phyloP scores from a whole-genome alignment of 2,888 invertebrate species.

The Stictocephala bisonia region DNA sequence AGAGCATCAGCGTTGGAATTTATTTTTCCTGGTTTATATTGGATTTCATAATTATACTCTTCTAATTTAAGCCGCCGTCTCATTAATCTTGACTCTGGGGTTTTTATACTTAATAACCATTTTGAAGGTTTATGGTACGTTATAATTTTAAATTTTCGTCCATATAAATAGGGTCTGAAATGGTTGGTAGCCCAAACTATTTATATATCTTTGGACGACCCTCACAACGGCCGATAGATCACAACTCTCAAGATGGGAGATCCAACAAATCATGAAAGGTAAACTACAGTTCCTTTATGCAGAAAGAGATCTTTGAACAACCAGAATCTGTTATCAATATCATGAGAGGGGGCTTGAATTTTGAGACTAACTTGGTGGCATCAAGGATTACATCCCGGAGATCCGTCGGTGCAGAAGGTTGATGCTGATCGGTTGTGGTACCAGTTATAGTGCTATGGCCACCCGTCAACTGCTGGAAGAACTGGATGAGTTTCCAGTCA shows the following conservation, averaged over 20 bases:
- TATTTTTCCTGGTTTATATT: no score
- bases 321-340: constrained; percentile 6
- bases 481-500: neutral
- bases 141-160: no score
- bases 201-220: constrained; percentile 80
- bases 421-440: constrained; percentile 38
- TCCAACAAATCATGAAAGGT: neutral
- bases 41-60: no score
- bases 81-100: no score
- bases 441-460: constrained; percentile 33
- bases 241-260: constrained; percentile 88
- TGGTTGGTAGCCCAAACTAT: no score
- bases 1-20: no score
- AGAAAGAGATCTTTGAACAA: constrained; percentile 45
- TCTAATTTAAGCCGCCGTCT: no score
- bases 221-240: constrained; percentile 88
- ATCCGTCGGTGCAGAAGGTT: neutral
- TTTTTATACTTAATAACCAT: no score
- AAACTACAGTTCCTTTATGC: constrained; percentile 23
- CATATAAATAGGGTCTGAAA: no score
- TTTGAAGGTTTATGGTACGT: no score
- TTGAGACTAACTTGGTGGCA: neutral
- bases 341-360: neutral
- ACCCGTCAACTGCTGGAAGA: constrained; percentile 12
- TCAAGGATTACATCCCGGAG: neutral